Evolutionary conservation across 2,888 invertebrate species (phyloP).

Genomic region (Apotomis turbidana): DNA sequence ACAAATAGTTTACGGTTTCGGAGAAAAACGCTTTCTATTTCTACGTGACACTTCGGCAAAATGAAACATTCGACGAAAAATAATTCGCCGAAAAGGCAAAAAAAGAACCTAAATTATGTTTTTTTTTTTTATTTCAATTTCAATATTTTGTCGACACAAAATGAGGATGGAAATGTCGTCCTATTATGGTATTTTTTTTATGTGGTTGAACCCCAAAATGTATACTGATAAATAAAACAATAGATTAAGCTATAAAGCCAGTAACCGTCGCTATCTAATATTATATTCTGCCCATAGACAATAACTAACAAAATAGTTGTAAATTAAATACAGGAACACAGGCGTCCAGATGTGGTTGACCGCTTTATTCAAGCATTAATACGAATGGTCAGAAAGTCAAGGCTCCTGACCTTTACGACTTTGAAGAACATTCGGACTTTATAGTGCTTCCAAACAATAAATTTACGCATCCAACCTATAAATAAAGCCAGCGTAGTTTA

Average conservation of each 20-base stretch:
- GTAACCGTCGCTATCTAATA: background rate
- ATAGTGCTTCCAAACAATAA: constrained; percentile 43
- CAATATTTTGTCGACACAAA: too few species aligned
- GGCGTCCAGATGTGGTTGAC: constrained; percentile 47
- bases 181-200: too few species aligned
- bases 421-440: constrained; percentile 54
- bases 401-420: constrained; percentile 59
- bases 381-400: constrained; percentile 48
- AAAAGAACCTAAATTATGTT: too few species aligned
- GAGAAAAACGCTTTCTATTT: too few species aligned
- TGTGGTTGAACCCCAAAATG: background rate
- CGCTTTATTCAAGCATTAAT: constrained; percentile 52
- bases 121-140: too few species aligned
- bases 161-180: too few species aligned
- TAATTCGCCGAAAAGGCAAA: too few species aligned
- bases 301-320: constrained; percentile 22
- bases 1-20: too few species aligned
- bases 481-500: constrained; percentile 10
- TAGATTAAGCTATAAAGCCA: background rate
- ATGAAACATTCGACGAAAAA: too few species aligned
- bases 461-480: constrained; percentile 17
- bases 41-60: too few species aligned
- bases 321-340: constrained; percentile 17
- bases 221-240: constrained; percentile 24
- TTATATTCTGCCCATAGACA: constrained; percentile 4